phyloP scores from a whole-genome alignment of 2,113 vertebrate species.

The Monopterus albus region DNA sequence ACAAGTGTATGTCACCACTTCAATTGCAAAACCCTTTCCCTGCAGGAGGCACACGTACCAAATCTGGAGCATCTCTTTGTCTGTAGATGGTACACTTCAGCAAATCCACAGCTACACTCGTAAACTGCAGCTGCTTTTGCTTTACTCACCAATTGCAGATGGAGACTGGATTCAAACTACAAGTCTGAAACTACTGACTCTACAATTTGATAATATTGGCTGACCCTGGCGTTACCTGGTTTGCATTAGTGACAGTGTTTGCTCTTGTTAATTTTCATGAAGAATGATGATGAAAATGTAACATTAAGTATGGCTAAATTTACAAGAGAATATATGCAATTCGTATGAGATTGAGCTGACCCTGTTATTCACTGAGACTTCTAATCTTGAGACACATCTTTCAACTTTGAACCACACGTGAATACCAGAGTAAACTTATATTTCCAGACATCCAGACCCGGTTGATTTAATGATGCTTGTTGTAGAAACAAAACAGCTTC shows the following conservation, averaged over 20 bases:
- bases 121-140: neutral
- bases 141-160: neutral
- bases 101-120: neutral
- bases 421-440: constrained; percentile 52
- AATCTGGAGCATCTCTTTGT: neutral
- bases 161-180: neutral
- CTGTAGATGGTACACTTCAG: neutral
- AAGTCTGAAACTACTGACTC: constrained; percentile 8
- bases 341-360: constrained; percentile 30
- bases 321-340: constrained; percentile 12
- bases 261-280: neutral
- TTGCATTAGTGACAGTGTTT: constrained; percentile 24
- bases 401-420: constrained; percentile 67
- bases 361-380: constrained; percentile 36
- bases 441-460: constrained; percentile 51
- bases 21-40: neutral
- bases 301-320: constrained; percentile 16
- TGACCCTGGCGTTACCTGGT: constrained; percentile 1
- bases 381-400: constrained; percentile 57
- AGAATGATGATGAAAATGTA: constrained; percentile 9
- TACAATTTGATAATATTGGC: constrained; percentile 4
- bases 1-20: neutral
- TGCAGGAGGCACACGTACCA: neutral
- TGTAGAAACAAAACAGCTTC: constrained; percentile 58
- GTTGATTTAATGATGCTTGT: constrained; percentile 54